phyloP scores from a whole-genome alignment of 2,113 vertebrate species.

The Triplophysa tibetana region DNA sequence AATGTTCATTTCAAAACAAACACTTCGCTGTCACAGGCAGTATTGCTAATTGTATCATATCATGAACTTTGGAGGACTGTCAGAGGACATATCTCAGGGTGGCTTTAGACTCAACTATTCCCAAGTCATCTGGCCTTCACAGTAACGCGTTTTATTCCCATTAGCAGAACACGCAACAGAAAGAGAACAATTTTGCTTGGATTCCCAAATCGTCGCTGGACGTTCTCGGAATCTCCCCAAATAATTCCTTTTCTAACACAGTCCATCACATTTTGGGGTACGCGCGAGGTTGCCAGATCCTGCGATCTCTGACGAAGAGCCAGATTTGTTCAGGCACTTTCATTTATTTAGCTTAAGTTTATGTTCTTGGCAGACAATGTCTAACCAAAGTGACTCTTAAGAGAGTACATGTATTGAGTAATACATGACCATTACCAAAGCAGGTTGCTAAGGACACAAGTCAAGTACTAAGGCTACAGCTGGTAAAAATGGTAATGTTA shows the following conservation, averaged over 20 bases:
- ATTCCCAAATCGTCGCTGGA: constrained; percentile 25
- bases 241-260: neutral
- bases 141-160: constrained; percentile 19
- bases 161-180: neutral
- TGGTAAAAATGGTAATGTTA: neutral
- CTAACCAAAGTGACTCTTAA: constrained; percentile 14
- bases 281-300: constrained; percentile 34
- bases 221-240: constrained; percentile 33
- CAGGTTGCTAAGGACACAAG: constrained; percentile 11
- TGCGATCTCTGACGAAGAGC: constrained; percentile 7
- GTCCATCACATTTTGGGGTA: constrained; percentile 6
- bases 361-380: constrained; percentile 14
- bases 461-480: neutral
- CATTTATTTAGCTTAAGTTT: constrained; percentile 24
- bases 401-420: constrained; percentile 9
- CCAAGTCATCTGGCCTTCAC: constrained; percentile 22
- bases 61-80: constrained; percentile 63
- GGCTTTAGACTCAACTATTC: neutral
- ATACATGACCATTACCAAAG: constrained; percentile 4
- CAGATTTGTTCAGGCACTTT: neutral
- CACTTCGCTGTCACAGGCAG: constrained; percentile 79
- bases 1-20: constrained; percentile 85
- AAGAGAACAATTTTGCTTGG: constrained; percentile 6
- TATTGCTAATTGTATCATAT: constrained; percentile 85
- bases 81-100: neutral